A percentile compares a stretch with the other conserved stretches of the same genome.
These are phyloP conservation scores for Epinephelus cyanopodus DNA, from an alignment of 2,113 vertebrate genomes.

Conservation along the genomic window DNA sequence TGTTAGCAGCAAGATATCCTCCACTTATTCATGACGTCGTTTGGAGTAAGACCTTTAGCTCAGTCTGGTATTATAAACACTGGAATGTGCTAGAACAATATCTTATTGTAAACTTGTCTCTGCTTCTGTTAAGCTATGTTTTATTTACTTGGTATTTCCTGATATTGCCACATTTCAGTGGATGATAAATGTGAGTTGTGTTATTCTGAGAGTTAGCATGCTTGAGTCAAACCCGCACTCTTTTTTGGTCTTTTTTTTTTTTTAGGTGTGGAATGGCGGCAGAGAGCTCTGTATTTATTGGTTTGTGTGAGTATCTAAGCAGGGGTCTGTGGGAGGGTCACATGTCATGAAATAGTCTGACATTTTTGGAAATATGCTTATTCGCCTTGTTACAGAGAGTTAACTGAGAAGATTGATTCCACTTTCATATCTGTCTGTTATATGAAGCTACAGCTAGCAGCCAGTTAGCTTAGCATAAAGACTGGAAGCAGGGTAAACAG, in stretches of 20 bases:
- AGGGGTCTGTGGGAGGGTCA: background rate
- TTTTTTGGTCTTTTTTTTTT: slow-evolving; percentile 46
- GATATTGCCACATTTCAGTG: background rate
- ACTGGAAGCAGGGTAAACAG: background rate
- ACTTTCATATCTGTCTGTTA: background rate
- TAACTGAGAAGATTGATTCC: background rate
- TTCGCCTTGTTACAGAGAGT: background rate
- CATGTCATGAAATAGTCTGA: background rate
- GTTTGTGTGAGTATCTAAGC: slow-evolving; percentile 71
- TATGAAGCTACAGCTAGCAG: background rate
- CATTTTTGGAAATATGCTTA: background rate
- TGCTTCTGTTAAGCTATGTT: slow-evolving; percentile 8
- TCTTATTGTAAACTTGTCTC: slow-evolving; percentile 33
- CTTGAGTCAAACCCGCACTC: slow-evolving; percentile 10
- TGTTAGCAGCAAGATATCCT: slow-evolving; percentile 28
- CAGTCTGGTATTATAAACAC: slow-evolving; percentile 33
- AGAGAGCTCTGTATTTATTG: slow-evolving; percentile 60
- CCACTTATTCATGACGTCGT: slow-evolving; percentile 16
- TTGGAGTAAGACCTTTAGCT: slow-evolving; percentile 37
- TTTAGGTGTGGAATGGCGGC: slow-evolving; percentile 70
- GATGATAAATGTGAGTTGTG: background rate
- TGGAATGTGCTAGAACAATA: slow-evolving; percentile 47
- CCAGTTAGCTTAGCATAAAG: slow-evolving; percentile 12
- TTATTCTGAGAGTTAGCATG: background rate
- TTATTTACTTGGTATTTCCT: slow-evolving; percentile 11